Base-by-base conservation (phyloP, 2,888 invertebrate genomes). In the Leptinotarsa juncta region DNA sequence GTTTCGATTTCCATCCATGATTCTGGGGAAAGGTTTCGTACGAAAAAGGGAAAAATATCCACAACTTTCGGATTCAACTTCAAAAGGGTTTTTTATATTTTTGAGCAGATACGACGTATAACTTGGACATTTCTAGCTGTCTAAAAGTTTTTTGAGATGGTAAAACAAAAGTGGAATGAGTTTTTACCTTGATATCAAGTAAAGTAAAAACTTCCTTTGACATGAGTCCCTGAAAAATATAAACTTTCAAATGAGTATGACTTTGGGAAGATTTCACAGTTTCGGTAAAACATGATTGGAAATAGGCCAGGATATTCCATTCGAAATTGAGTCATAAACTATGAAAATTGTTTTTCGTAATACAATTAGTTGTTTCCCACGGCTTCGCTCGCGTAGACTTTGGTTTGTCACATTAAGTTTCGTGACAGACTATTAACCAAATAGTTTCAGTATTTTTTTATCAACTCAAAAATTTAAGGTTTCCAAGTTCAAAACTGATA, bases 1-100 rank as follows among this genome's bases (percentile, higher is more conserved):
- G 70, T 68, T 73, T 69, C 55, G 65, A 57, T 70, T 74, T 71
- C 74, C 62, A 62, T 67, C 48, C 50, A 23, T 49, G 32, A 62
- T 70, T 55, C 20, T 32, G 12, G 65, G 65, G 65, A 74, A 68
- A 48, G n/a, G 42, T 60, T 18, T 32, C 71, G 57, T 57, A 71
- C 50, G 68, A 68, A 48, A 20, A 49, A 32, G 3, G 32, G 2
- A 32, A 32, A 42, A n/a, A 18, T 62, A 32, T 57, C 57, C 57
- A 57, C 15, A 57, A 57, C 23, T 57, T 23, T 15, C 57, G 14
- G 26, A 57, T 23, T 4, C 15, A 23, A 23, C 12, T 15, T 57
- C 14, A 23, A 15, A 57, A 12, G 23, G 23, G 0, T 57, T 57
- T 14, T 57, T 57, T 23, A 12, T 3, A 23, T 20, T 20, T 23